Conservation (phyloP, 2,113 vertebrate species). For the Trogon melanurus region DNA sequence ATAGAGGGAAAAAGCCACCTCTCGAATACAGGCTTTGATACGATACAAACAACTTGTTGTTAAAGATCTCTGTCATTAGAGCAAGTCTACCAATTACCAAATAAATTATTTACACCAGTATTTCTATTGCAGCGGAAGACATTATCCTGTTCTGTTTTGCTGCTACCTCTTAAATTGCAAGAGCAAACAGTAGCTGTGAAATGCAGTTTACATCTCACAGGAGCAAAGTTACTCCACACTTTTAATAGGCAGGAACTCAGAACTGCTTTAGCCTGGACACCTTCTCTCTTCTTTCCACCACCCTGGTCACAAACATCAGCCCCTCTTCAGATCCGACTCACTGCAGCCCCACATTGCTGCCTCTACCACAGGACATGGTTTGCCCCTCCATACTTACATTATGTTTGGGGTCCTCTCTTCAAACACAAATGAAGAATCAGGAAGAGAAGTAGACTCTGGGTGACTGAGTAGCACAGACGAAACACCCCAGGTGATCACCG, state of each 20-base stretch:
- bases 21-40: neutral
- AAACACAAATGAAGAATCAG: neutral
- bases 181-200: conserved; percentile 26
- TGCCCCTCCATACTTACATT: conserved; percentile 62
- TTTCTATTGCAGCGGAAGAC: neutral
- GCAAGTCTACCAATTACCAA: conserved; percentile 15
- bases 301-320: neutral
- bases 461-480: neutral
- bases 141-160: neutral
- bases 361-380: neutral
- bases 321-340: neutral
- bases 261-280: neutral
- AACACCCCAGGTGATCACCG: conserved; percentile 5
- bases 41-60: neutral
- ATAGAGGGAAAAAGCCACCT: neutral
- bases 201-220: neutral
- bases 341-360: neutral
- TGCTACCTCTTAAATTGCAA: neutral
- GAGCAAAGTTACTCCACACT: neutral
- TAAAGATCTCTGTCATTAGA: neutral
- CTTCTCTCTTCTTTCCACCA: neutral
- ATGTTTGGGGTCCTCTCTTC: conserved; percentile 22
- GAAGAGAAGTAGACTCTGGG: neutral
- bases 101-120: neutral
- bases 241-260: neutral